Evolutionary conservation across 2,113 vertebrate genomes (phyloP), one percentile per base, ranked within the genome.

Genomic region (Brachionichthys hirsutus): DNA sequence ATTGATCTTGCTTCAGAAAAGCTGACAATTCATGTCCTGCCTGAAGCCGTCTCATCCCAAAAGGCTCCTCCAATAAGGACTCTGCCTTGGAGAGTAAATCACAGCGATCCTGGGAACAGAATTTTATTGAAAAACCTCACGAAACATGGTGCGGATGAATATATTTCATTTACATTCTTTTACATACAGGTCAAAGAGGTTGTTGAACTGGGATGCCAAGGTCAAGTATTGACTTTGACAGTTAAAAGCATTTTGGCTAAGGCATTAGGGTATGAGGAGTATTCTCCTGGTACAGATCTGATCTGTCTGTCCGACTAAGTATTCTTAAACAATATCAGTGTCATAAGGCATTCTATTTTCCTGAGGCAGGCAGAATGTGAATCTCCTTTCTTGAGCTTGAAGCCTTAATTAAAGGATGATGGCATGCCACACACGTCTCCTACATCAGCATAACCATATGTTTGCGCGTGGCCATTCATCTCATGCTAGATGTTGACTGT

Each of bases 381-480:
- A 69, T 72, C 48, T 58, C 24, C 43, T 62, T 10, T 68, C 50
- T 64, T 24, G 36, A 52, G 71, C 73, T 75, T 41, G 48, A 80
- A 78, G 72, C 73, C 72, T 54, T 56, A 35, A 67, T 85, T 81
- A 81, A 70, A 12, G 24, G 42, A 56, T 24, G 57, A 70, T 12
- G 51, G 50, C 82, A 84, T 85, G 82, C 85, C 75, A 70, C 79
- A 78, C 84, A 86, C 82, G 77, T 85, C 70, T 62, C 53, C 62
- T 42, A 47, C 73, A 77, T 85, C 85, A 84, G 78, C 75, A 77
- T 70, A 75, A 77, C 85, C 87, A 89, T 87, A 89, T 87, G 87
- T 81, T 84, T 80, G 68, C 54, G 64, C 38, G 12, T 75, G 63
- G 77, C 75, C 77, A 84, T 86, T 86, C 79, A 86, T 89, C 78